These are phyloP conservation scores for Parnassius orleans DNA, from an alignment of 2,888 invertebrate species.

Conservation along the genomic window DNA sequence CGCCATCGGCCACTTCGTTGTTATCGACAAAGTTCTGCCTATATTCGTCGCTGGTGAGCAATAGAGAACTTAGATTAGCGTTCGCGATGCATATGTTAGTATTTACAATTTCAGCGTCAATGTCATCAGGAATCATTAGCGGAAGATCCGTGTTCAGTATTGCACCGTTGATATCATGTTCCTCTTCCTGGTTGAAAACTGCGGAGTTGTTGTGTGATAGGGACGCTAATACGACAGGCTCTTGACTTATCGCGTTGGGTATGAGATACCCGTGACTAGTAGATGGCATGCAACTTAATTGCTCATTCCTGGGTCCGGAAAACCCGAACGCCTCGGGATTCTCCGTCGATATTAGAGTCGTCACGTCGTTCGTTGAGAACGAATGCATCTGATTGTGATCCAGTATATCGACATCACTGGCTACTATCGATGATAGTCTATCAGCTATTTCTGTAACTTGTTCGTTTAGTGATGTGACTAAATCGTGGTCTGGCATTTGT, in stretches of 20 bases:
- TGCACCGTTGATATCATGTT: conserved; percentile 46
- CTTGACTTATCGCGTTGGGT: conserved; percentile 82
- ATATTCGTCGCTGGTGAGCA: conserved; percentile 76
- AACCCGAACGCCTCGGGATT: conserved; percentile 50
- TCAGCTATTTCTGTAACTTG: conserved; percentile 77
- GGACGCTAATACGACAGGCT: conserved; percentile 77
- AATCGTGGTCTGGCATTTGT: conserved; percentile 66
- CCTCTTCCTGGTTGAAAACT: conserved; percentile 68
- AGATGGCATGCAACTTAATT: conserved; percentile 79
- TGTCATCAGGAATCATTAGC: conserved; percentile 66
- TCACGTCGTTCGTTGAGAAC: conserved; percentile 70
- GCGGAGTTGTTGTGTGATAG: conserved; percentile 74
- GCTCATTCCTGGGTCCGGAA: conserved; percentile 61
- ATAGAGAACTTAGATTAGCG: conserved; percentile 81
- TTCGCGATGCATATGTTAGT: conserved; percentile 83
- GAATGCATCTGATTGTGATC: conserved; percentile 65
- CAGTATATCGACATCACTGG: conserved; percentile 58
- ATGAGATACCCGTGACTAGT: conserved; percentile 84
- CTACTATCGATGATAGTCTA: conserved; percentile 66
- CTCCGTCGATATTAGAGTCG: conserved; percentile 59
- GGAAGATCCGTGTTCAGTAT: conserved; percentile 59
- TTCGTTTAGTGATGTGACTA: conserved; percentile 74
- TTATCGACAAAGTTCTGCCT: conserved; percentile 57
- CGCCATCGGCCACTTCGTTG: conserved; percentile 42
- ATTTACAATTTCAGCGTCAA: conserved; percentile 65